Evolutionary conservation across 2,888 invertebrate species (phyloP), one percentile per base, ranked within the genome.

Genomic region (Endomychus coccineus): DNA sequence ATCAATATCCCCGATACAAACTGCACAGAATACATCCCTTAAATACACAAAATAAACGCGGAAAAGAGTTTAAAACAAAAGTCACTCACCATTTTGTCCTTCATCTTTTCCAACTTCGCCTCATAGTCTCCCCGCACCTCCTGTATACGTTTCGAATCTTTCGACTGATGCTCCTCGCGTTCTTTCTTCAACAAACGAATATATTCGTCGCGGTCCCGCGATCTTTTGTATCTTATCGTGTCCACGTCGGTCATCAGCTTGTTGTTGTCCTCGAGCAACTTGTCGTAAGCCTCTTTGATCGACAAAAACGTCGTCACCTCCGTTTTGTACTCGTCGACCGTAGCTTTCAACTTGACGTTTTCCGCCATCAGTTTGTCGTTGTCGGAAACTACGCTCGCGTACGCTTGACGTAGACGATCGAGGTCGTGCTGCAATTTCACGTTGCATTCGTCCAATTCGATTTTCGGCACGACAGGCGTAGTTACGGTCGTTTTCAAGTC

Each of bases 81-180:
- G n/a, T n/a, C n/a, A 73, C 77, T 75, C 70, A 85, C 84, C 83
- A 86, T 84, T 74, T 82, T 82, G 32, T 75, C 71, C 61, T 86
- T 87, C 75, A 86, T 80, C 62, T 80, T 75, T 54, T 80, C 81
- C 54, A 87, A 66, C 66, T 85, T 86, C 46, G 73, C 73, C 52
- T 83, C 84, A 56, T 84, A 78, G 54, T 83, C 82, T 12, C 68
- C 69, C 36, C 76, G 69, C 3, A 80, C 68, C 37, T 78, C 75
- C 36, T 69, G 64, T 4, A 68, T 64, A 44, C 68, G 70, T 40
- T 72, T 50, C 43, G 68, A 67, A 6, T 52, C 41, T 21, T 56
- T 58, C 11, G 50, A 49, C 10, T 54, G 53, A 22, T 44, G 52
- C n/a, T 59, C 58, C 12, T 51, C 55, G 12, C 49, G 54, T 27